These are phyloP conservation scores for Scaptomyza tumidula DNA, from an alignment of 2,888 invertebrate genomes.

Conservation along the genomic window DNA sequence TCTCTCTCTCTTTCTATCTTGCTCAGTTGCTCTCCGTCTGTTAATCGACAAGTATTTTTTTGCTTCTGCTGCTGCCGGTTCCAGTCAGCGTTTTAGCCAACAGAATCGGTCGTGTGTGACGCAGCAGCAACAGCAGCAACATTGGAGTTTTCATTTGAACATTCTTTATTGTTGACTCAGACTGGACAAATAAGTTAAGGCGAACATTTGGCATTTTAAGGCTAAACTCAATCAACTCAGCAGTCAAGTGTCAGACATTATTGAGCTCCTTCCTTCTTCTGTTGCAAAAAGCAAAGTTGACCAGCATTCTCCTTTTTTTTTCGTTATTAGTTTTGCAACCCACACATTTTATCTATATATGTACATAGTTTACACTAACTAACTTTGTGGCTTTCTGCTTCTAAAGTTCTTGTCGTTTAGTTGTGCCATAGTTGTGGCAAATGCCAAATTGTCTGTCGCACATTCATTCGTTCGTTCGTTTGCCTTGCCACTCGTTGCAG, in stretches of 20 bases:
- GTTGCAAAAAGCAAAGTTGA: not conserved
- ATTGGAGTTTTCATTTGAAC: slow-evolving; percentile 20
- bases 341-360: not conserved
- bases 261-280: not conserved
- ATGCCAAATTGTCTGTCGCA: slow-evolving; percentile 1
- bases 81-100: slow-evolving; percentile 28
- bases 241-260: slow-evolving; percentile 15
- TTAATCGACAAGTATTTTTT: slow-evolving; percentile 43
- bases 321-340: slow-evolving; percentile 11
- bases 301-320: too few species aligned
- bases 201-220: slow-evolving; percentile 68
- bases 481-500: slow-evolving; percentile 8
- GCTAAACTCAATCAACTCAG: slow-evolving; percentile 37
- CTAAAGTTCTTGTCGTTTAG: slow-evolving; percentile 10
- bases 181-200: slow-evolving; percentile 45
- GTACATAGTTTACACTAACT: not conserved
- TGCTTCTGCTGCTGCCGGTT: slow-evolving; percentile 10
- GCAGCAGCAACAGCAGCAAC: slow-evolving; percentile 32
- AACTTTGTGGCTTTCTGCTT: not conserved
- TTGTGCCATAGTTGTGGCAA: not conserved
- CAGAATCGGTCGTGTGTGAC: slow-evolving; percentile 64
- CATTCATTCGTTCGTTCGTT: not conserved
- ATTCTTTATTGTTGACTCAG: slow-evolving; percentile 36
- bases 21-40: slow-evolving; percentile 22
- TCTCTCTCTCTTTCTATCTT: too few species aligned